Percentiles rank a stretch among this genome's conserved stretches.
phyloP scores from a whole-genome alignment of 2,888 invertebrate species.

The Phaedon cochleariae region DNA sequence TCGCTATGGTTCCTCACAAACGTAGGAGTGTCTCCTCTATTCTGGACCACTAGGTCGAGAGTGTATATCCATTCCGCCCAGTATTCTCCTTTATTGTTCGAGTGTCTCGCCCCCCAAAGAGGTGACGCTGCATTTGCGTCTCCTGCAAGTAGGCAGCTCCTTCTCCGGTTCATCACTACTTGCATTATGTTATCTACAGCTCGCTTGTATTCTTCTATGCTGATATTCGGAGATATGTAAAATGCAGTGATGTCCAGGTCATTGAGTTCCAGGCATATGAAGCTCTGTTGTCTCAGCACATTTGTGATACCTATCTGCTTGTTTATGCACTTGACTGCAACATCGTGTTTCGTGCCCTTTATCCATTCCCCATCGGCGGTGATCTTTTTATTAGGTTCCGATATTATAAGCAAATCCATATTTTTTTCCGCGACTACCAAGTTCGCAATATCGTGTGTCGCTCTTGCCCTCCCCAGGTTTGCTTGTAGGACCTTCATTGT shows the following conservation, averaged over 20 bases:
- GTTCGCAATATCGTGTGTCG: slow-evolving; percentile 1
- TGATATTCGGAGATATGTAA: slow-evolving; percentile 11
- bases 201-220: not conserved
- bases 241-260: not conserved
- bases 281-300: not conserved
- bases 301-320: not conserved
- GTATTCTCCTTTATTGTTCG: not conserved
- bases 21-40: slow-evolving; percentile 5
- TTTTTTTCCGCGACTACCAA: not conserved
- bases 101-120: not conserved
- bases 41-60: not conserved
- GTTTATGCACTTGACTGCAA: slow-evolving; percentile 1
- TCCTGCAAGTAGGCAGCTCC: not conserved
- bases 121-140: slow-evolving; percentile 4
- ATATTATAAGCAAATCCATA: slow-evolving; percentile 10
- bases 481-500: slow-evolving; percentile 11
- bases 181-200: not conserved
- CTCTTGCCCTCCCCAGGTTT: slow-evolving; percentile 16
- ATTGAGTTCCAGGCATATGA: not conserved
- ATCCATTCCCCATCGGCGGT: not conserved
- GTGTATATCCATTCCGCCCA: slow-evolving; percentile 13
- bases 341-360: not conserved
- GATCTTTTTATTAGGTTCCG: slow-evolving; percentile 22
- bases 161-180: not conserved
- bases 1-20: slow-evolving; percentile 7